phyloP scores from a whole-genome alignment of 2,888 invertebrate species.

The Eristalinus aeneus region DNA sequence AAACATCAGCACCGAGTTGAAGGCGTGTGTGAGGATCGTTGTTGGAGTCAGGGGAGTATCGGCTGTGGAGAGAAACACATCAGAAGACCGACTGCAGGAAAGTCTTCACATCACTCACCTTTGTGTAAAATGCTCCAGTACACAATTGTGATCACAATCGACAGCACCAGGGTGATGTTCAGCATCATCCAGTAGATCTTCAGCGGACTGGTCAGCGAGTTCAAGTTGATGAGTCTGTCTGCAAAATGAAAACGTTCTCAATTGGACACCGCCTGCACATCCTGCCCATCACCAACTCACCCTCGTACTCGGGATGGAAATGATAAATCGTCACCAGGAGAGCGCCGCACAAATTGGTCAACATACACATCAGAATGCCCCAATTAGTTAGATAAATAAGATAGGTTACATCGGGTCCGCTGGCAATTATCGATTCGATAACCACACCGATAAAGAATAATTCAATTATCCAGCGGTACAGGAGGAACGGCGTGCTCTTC shows the following conservation, averaged over 20 bases:
- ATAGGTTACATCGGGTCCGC: conserved; percentile 74
- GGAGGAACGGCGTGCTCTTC: conserved; percentile 77
- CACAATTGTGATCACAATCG: conserved; percentile 87
- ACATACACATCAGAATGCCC: conserved; percentile 79
- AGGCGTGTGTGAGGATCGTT: conserved; percentile 88
- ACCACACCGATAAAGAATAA: conserved; percentile 78
- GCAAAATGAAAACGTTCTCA: conserved; percentile 24
- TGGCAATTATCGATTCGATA: conserved; percentile 75
- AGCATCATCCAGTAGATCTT: conserved; percentile 87
- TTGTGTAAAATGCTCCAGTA: conserved; percentile 85
- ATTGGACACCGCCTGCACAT: not conserved
- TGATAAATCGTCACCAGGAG: conserved; percentile 79
- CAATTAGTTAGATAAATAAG: conserved; percentile 80
- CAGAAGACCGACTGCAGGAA: not conserved
- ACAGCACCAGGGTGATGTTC: conserved; percentile 84
- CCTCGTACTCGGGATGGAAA: conserved; percentile 79
- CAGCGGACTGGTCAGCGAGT: conserved; percentile 78
- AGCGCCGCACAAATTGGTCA: conserved; percentile 78
- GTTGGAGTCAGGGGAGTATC: conserved; percentile 84
- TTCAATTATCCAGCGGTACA: conserved; percentile 79
- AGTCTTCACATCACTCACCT: conserved; percentile 68
- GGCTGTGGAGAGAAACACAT: conserved; percentile 78
- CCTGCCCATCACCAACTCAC: conserved; percentile 73
- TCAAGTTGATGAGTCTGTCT: conserved; percentile 78
- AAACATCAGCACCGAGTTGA: conserved; percentile 88